Evolutionary conservation across 2,888 invertebrate genomes (phyloP), one percentile per base, ranked within the genome.

Genomic region (Anoncus sp.): DNA sequence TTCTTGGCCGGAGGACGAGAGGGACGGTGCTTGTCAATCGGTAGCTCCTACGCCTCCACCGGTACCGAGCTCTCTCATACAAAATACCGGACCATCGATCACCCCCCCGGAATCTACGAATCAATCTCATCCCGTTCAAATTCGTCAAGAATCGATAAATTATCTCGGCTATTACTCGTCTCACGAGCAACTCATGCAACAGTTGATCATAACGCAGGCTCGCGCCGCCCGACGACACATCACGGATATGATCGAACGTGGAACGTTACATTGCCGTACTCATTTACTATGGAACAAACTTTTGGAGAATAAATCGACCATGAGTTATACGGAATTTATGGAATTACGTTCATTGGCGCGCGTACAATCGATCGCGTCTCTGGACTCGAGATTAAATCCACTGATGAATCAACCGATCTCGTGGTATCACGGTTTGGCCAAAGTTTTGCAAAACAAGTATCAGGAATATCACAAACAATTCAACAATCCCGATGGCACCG

Each of bases 271-370:
- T 85, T 96, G 96, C 87, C 92, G 95, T 60, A 94, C 95, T 43
- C 95, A 95, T 88, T 90, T 93, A n/a, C 90, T 96, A 4, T 96
- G 96, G 96, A 94, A 94, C 82, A 93, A 94, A 85, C 91, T 96
- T 69, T 90, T 94, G n/a, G 92, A 92, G 77, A 92, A 92, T 63
- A 88, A 89, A 45, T 91, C 89, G 73, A 86, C 89, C 55, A 91
- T 95, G 87, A 93, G 91, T 5, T 95, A 93, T 83, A 89, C 90
- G 2, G 95, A 96, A 87, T 94, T 96, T 83, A 91, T 92, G 60
- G 95, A 95, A 88, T 90, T 96, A 57, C 92, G 94, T 82, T 92
- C 92, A 22, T 89, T 95, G 47, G 94, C 95, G 1, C 92, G 92
- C 62, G 91, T 94, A 14, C 92, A 93, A 80, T 92, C 94, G 16